A percentile compares a stretch with the other conserved stretches of the same genome.
These are phyloP conservation scores for Drosophila stalkeri DNA, from an alignment of 2,888 invertebrate species.

Conservation along the genomic window DNA sequence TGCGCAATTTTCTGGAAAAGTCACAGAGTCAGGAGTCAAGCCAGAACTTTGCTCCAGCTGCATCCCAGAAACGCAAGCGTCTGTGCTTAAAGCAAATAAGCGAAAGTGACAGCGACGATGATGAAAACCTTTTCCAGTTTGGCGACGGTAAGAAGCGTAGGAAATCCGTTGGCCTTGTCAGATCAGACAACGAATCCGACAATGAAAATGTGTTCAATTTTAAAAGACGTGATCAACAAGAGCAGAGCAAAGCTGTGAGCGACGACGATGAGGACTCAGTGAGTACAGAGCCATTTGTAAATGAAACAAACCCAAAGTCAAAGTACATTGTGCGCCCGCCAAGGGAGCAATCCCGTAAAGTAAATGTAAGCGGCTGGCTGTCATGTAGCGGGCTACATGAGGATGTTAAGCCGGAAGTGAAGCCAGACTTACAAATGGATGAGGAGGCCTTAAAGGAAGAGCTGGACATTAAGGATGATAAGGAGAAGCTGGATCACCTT, in stretches of 20 bases:
- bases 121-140: constrained; percentile 80
- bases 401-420: constrained; percentile 55
- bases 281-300: constrained; percentile 58
- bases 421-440: constrained; percentile 11
- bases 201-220: constrained; percentile 68
- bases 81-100: constrained; percentile 70
- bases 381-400: constrained; percentile 69
- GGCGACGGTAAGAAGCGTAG: constrained; percentile 53
- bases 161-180: neutral
- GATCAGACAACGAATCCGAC: constrained; percentile 23
- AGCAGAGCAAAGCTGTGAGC: neutral
- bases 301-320: constrained; percentile 31
- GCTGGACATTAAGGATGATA: constrained; percentile 16
- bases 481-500: constrained; percentile 45
- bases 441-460: constrained; percentile 46
- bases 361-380: constrained; percentile 79
- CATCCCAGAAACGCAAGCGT: constrained; percentile 61
- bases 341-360: constrained; percentile 60
- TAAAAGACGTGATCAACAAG: constrained; percentile 16
- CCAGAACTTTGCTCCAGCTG: constrained; percentile 12
- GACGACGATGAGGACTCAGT: constrained; percentile 50
- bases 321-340: constrained; percentile 63
- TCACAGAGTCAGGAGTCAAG: constrained; percentile 49
- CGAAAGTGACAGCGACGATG: constrained; percentile 79
- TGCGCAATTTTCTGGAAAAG: constrained; percentile 71